A percentile compares a stretch with the other conserved stretches of the same genome.
Conservation (phyloP, 2,797 vertebrate genomes). For the Sternarchorhynchus goeldii region DNA sequence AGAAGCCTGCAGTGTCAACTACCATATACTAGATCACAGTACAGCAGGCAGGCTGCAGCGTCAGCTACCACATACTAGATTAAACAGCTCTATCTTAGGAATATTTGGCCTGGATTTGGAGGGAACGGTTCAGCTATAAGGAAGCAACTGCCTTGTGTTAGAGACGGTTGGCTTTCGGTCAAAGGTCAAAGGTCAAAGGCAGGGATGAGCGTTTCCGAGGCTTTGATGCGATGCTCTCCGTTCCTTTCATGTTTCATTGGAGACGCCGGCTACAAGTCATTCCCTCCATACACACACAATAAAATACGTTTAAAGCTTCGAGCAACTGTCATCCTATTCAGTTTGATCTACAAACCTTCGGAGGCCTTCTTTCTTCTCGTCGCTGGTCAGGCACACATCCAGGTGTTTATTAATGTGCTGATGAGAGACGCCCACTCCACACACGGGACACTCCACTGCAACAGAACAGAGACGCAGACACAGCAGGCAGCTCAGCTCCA, state of each 20-base stretch:
- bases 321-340: neutral
- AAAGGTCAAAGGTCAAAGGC: neutral
- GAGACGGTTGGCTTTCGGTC: neutral
- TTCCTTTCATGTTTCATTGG: neutral
- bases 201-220: neutral
- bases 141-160: neutral
- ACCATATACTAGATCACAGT: too few species aligned
- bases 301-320: neutral
- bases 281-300: neutral
- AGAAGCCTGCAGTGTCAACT: too few species aligned
- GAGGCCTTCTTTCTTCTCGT: constrained; percentile 89
- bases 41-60: neutral
- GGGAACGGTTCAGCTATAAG: neutral
- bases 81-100: neutral
- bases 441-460: constrained; percentile 93
- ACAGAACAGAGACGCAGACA: constrained; percentile 23
- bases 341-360: constrained; percentile 49
- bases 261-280: neutral
- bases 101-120: neutral
- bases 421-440: constrained; percentile 79
- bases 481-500: neutral
- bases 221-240: neutral
- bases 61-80: neutral
- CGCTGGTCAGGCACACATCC: constrained; percentile 84
- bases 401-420: constrained; percentile 90